Evolutionary conservation across 2,888 invertebrate species (phyloP), one percentile per base, ranked within the genome.

Genomic region (Globia sparganii): DNA sequence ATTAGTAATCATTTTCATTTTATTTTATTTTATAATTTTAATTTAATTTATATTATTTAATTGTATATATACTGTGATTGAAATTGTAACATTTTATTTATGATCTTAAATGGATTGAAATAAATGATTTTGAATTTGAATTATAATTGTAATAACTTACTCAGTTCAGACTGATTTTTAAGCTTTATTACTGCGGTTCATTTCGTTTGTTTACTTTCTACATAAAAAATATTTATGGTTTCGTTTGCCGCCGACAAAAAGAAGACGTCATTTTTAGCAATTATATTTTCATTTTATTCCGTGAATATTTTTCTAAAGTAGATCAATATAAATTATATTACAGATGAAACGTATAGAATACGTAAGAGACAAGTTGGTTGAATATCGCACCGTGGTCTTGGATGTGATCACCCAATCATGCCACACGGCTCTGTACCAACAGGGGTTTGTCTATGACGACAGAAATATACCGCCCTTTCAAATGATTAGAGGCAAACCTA

Each of bases 361-460:
- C 69, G 86, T 96, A 9, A 90, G 93, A 64, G 93, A 92, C 5
- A 95, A 93, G 58, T 87, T 96, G 40, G 2, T 75, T 4, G 95
- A 96, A 78, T 95, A 92, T 79, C 93, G 97, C 70, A 87, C 90
- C 0, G 94, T 95, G 2, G 96, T 96, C 34, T 80, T 97, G 72
- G 97, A 97, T 59, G 89, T 94, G 8, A 87, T 95, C 90, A 96
- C 94, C 59, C 95, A 98, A 70, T 98, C 98, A 0, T 99, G 99
- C 89, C 97, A 98, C 75, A 97, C 97, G 0, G 98, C 98, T 0
- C 97, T 99, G 2, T 96, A 97, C 65, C 97, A 97, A 6, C 97
- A 97, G 86, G 99, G 99, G 0, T 99, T 98, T 91, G 97, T 98
- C 3, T 97, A 97, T 13, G 98, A 98, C 88, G 98, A 99, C 90